Percentiles rank a stretch among this genome's conserved stretches.
phyloP scores from a whole-genome alignment of 2,113 vertebrate genomes.

The Petroica traversi region DNA sequence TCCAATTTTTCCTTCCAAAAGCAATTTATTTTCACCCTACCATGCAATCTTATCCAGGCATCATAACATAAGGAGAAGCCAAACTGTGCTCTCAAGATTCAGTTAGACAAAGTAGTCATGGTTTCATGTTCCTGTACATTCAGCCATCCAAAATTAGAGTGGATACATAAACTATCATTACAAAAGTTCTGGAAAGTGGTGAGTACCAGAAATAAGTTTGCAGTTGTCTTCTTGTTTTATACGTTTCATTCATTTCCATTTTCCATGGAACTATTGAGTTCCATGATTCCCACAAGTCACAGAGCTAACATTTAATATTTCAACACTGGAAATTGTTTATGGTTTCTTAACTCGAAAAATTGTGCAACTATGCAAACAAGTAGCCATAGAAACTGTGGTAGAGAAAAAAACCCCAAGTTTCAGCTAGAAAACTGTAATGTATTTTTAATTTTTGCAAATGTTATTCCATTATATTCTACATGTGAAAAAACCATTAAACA shows the following conservation, averaged over 20 bases:
- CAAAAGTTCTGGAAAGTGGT: not conserved
- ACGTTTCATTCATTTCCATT: not conserved
- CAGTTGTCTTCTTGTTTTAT: not conserved
- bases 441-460: slow-evolving; percentile 22
- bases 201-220: not conserved
- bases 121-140: not conserved
- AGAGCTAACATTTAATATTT: slow-evolving; percentile 15
- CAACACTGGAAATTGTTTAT: slow-evolving; percentile 37
- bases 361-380: slow-evolving; percentile 6
- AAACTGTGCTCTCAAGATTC: not conserved
- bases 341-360: not conserved
- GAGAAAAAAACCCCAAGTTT: not conserved
- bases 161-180: not conserved
- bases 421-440: not conserved
- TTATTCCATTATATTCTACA: not conserved
- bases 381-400: slow-evolving; percentile 9
- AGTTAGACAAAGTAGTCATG: not conserved
- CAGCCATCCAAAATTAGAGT: not conserved
- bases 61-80: not conserved
- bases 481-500: not conserved
- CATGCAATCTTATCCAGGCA: not conserved
- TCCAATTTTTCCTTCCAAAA: slow-evolving; percentile 4
- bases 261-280: not conserved
- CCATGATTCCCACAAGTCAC: not conserved
- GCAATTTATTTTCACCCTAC: not conserved